Evolutionary conservation across 2,888 invertebrate genomes (phyloP).

Genomic region (Aporophyla lueneburgensis): DNA sequence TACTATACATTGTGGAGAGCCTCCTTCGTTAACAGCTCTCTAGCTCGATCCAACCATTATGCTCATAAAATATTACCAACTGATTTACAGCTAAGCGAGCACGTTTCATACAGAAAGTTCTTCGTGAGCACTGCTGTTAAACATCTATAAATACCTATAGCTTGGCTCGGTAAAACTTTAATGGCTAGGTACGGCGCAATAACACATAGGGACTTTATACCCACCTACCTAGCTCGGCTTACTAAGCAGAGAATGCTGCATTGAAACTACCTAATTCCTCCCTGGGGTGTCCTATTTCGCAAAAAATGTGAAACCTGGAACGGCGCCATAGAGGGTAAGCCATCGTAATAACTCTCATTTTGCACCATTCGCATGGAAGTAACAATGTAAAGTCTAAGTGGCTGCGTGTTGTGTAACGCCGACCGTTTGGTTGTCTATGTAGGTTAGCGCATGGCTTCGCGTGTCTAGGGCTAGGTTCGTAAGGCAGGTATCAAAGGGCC

Average conservation of each 20-base stretch:
- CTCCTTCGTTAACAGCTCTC: conserved; percentile 23
- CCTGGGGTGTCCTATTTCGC: conserved; percentile 70
- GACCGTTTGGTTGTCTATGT: conserved; percentile 58
- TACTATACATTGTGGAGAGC: background rate
- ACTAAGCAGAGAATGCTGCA: conserved; percentile 58
- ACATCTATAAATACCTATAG: conserved; percentile 42
- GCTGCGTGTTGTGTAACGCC: conserved; percentile 57
- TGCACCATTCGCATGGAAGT: conserved; percentile 66
- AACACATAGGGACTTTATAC: conserved; percentile 45
- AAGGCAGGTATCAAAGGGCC: conserved; percentile 79
- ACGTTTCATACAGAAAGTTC: conserved; percentile 40
- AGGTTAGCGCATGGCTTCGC: conserved; percentile 70
- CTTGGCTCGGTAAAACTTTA: conserved; percentile 34
- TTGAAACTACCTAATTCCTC: conserved; percentile 68
- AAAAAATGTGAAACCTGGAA: conserved; percentile 74
- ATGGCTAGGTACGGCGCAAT: conserved; percentile 54
- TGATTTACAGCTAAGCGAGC: conserved; percentile 47
- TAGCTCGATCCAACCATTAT: conserved; percentile 37
- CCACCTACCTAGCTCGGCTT: conserved; percentile 47
- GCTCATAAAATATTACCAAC: conserved; percentile 52
- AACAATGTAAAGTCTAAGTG: conserved; percentile 49
- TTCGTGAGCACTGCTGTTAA: conserved; percentile 53
- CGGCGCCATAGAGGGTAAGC: conserved; percentile 70
- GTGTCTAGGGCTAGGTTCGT: conserved; percentile 75
- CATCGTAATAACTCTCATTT: conserved; percentile 73